These are phyloP conservation scores for Pungitius pungitius DNA, from an alignment of 2,113 vertebrate genomes.

Conservation along the genomic window DNA sequence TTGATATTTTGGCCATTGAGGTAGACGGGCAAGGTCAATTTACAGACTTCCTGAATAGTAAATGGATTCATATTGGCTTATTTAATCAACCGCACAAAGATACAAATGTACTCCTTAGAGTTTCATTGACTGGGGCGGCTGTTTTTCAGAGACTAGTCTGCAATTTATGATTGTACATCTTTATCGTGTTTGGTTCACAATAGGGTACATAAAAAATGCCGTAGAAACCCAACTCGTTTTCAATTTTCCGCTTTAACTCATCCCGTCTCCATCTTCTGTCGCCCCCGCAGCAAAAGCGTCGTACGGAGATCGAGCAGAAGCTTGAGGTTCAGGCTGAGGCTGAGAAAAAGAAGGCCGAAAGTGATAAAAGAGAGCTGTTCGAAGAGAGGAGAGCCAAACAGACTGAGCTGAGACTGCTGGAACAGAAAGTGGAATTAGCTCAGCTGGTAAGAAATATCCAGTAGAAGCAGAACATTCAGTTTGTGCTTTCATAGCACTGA, in stretches of 20 bases:
- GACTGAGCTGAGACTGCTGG: conserved; percentile 94
- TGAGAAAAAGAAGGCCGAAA: conserved; percentile 95
- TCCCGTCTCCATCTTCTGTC: neutral
- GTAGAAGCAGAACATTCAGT: neutral
- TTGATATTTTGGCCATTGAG: neutral
- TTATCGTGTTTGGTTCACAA: too few relatives aligned
- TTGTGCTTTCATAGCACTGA: neutral
- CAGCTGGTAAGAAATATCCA: conserved; percentile 87
- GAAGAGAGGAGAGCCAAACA: conserved; percentile 97
- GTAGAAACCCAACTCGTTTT: neutral
- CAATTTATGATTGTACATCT: too few relatives aligned
- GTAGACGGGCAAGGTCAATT: neutral
- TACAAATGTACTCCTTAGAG: neutral
- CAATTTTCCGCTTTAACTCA: neutral
- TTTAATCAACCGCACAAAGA: neutral
- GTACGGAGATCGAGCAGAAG: conserved; percentile 97
- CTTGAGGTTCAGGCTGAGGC: conserved; percentile 97
- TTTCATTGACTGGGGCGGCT: neutral
- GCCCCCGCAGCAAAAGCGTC: conserved; percentile 88
- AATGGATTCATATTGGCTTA: too few relatives aligned
- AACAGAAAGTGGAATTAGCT: conserved; percentile 98
- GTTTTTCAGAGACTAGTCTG: neutral
- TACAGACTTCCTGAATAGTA: neutral
- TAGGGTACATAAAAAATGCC: neutral
- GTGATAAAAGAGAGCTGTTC: conserved; percentile 93